These are phyloP conservation scores for Gnatocerus cornutus DNA, from an alignment of 2,888 invertebrate genomes.

Conservation along the genomic window DNA sequence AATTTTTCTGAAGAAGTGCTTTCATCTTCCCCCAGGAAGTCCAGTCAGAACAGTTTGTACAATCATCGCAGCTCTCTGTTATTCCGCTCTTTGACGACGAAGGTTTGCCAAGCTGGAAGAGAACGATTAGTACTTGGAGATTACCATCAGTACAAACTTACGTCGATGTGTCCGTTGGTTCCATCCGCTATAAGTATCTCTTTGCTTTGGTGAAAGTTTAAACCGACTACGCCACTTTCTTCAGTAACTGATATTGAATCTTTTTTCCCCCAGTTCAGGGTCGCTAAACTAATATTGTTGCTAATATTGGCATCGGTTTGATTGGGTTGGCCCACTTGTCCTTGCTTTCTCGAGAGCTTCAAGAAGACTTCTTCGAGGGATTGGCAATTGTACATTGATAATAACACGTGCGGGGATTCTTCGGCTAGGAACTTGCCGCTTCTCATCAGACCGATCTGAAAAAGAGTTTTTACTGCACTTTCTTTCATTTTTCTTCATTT, in stretches of 20 bases:
- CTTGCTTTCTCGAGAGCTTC: constrained; percentile 88
- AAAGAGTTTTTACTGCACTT: no score
- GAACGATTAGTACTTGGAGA: constrained; percentile 5
- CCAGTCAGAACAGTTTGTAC: constrained; percentile 75
- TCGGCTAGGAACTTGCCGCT: constrained; percentile 93
- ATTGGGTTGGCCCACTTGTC: constrained; percentile 70
- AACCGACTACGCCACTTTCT: constrained; percentile 89
- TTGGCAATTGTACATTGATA: constrained; percentile 88
- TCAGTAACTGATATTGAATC: constrained; percentile 89
- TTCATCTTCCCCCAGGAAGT: constrained; percentile 90
- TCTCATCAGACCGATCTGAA: constrained; percentile 94
- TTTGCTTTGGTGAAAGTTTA: constrained; percentile 94
- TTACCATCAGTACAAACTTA: constrained; percentile 70
- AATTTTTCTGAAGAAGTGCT: constrained; percentile 90
- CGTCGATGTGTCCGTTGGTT: constrained; percentile 79
- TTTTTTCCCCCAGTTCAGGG: constrained; percentile 86
- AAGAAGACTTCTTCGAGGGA: constrained; percentile 95
- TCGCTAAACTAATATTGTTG: constrained; percentile 86
- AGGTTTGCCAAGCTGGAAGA: constrained; percentile 40
- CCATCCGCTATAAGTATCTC: constrained; percentile 87
- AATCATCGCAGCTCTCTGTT: constrained; percentile 74
- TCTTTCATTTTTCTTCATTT: no score
- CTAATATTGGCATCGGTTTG: constrained; percentile 77
- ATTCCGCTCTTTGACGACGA: constrained; percentile 55
- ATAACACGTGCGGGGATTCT: constrained; percentile 88